phyloP scores from a whole-genome alignment of 2,888 invertebrate species.

The Andrena dorsata region DNA sequence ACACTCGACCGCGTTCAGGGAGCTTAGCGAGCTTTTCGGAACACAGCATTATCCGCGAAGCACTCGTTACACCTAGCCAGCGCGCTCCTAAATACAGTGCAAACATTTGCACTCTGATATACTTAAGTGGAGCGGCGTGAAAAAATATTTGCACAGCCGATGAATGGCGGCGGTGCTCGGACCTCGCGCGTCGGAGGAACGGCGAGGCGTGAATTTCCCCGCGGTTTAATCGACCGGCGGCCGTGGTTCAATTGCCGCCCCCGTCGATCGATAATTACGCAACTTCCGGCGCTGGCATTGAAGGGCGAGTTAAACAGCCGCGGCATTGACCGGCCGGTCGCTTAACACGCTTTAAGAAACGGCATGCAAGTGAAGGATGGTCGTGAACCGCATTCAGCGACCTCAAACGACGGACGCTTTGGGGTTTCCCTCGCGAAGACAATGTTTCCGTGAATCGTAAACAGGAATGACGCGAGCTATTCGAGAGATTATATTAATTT shows the following conservation, averaged over 20 bases:
- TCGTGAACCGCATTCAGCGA: constrained; percentile 47
- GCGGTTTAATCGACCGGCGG: constrained; percentile 35
- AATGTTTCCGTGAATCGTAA: too few relatives aligned
- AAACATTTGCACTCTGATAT: constrained; percentile 56
- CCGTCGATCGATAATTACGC: constrained; percentile 62
- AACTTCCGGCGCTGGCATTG: constrained; percentile 57
- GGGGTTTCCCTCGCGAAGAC: neutral
- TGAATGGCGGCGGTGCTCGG: constrained; percentile 32
- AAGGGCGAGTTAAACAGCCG: constrained; percentile 48
- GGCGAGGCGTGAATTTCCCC: constrained; percentile 6
- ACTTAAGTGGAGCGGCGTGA: constrained; percentile 40
- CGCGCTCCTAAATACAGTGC: constrained; percentile 41
- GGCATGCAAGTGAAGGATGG: constrained; percentile 59
- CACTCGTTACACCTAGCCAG: constrained; percentile 31
- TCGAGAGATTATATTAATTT: too few relatives aligned
- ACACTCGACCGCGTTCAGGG: neutral
- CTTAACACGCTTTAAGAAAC: constrained; percentile 51
- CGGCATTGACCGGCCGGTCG: constrained; percentile 70
- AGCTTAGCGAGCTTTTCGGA: neutral
- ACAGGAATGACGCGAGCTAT: too few relatives aligned
- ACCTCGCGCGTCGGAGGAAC: neutral
- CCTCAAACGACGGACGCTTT: neutral
- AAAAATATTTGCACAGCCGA: constrained; percentile 53
- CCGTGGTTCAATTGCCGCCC: constrained; percentile 41
- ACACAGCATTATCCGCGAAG: constrained; percentile 19